A percentile compares a stretch with the other conserved stretches of the same genome.
phyloP scores from a whole-genome alignment of 2,888 invertebrate genomes.

The Ormyrus thymus region DNA sequence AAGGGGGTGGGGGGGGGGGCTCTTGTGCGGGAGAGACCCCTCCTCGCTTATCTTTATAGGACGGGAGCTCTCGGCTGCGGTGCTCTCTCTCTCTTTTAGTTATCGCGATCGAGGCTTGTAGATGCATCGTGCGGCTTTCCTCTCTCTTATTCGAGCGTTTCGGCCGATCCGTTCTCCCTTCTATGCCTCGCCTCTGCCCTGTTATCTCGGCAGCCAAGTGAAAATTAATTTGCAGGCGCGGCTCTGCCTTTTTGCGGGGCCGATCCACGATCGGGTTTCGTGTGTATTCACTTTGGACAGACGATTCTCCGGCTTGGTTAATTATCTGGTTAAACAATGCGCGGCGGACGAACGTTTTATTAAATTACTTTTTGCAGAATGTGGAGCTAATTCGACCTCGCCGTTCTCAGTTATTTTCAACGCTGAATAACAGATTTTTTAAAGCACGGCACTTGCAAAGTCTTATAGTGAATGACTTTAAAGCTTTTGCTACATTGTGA shows the following conservation, averaged over 20 bases:
- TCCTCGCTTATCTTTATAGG: constrained; percentile 69
- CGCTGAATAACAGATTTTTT: no score
- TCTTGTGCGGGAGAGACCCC: constrained; percentile 59
- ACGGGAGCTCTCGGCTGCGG: constrained; percentile 26
- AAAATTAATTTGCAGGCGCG: background rate
- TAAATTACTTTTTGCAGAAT: no score
- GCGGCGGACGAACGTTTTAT: no score
- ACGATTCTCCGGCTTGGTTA: no score
- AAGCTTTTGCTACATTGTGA: no score
- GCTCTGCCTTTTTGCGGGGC: background rate
- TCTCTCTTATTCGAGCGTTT: constrained; percentile 25
- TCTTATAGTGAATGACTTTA: no score
- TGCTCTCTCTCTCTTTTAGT: background rate
- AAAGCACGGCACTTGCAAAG: no score
- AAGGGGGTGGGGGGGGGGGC: constrained; percentile 27
- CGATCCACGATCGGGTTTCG: background rate
- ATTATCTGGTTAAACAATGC: no score
- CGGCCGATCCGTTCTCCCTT: background rate
- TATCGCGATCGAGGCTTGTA: constrained; percentile 36
- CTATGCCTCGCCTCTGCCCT: background rate
- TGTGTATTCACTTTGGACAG: background rate
- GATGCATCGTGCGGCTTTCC: background rate
- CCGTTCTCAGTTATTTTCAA: no score
- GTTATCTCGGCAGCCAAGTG: background rate
- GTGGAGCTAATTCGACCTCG: no score